Percentiles rank a stretch among this genome's conserved stretches.
These are phyloP conservation scores for Muscina levida DNA, from an alignment of 2,888 invertebrate genomes.

Conservation along the genomic window DNA sequence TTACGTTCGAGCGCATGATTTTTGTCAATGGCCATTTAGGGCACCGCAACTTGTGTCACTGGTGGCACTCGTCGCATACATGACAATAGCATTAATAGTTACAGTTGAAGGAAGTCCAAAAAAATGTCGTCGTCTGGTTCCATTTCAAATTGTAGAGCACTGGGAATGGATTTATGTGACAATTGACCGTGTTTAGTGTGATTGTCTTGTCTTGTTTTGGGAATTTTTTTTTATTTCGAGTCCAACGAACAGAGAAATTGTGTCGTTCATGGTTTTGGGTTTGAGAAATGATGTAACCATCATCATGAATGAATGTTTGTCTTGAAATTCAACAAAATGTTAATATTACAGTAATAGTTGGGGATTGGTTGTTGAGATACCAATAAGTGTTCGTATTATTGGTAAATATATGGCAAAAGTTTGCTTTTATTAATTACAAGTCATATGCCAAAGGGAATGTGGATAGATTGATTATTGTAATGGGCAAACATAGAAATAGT, in stretches of 20 bases:
- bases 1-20: neutral
- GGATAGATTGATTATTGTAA: too few species aligned
- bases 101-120: constrained; percentile 31
- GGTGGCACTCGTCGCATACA: neutral
- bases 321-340: constrained; percentile 11
- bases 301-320: neutral
- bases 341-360: too few species aligned
- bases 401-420: too few species aligned
- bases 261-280: neutral
- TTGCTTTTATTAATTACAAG: too few species aligned
- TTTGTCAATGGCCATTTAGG: constrained; percentile 25
- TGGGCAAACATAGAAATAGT: too few species aligned
- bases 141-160: constrained; percentile 37
- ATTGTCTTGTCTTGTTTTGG: neutral
- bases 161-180: constrained; percentile 47
- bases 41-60: neutral
- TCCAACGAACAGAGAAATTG: constrained; percentile 20
- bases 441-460: too few species aligned
- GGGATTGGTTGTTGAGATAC: too few species aligned
- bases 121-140: constrained; percentile 7
- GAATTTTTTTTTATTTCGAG: too few species aligned
- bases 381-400: too few species aligned
- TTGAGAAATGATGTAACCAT: constrained; percentile 19
- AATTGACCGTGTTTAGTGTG: constrained; percentile 34
- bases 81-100: constrained; percentile 34